Percentiles rank a stretch among this genome's conserved stretches.
phyloP scores from a whole-genome alignment of 2,113 vertebrate species.

The Podilymbus podiceps region DNA sequence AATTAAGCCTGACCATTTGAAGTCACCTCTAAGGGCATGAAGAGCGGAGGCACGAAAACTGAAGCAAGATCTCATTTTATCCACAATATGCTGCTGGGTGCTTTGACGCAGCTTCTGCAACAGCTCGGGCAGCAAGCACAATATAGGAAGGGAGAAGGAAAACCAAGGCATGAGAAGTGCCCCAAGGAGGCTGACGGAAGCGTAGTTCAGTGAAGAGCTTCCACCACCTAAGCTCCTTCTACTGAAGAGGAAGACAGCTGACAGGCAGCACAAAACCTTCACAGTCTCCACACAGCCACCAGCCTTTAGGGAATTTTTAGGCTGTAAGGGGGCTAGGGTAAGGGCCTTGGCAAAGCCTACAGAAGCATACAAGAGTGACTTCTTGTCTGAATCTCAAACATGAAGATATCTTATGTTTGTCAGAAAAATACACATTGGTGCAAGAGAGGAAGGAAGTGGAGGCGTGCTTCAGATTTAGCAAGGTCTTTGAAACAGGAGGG shows the following conservation, averaged over 20 bases:
- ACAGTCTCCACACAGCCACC: background rate
- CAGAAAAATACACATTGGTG: background rate
- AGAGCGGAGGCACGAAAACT: background rate
- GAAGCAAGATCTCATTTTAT: background rate
- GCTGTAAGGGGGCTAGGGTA: background rate
- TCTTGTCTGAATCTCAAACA: background rate
- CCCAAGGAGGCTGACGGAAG: background rate
- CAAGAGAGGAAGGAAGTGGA: conserved; percentile 8
- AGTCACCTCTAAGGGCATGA: background rate
- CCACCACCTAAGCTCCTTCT: background rate
- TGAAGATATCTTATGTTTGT: background rate
- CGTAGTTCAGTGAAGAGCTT: background rate
- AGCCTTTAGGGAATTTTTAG: background rate
- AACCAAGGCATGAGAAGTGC: background rate
- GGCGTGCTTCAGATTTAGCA: background rate
- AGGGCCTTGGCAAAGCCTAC: background rate
- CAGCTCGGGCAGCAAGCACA: background rate
- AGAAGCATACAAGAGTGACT: background rate
- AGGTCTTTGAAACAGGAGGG: background rate
- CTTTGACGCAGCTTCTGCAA: background rate
- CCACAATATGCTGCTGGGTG: fast-evolving
- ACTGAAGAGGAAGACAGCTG: background rate
- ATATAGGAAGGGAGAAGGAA: background rate
- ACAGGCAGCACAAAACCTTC: background rate
- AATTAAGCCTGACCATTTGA: background rate